Conservation (phyloP, 2,113 vertebrate genomes). For the Phocoena sinus region DNA sequence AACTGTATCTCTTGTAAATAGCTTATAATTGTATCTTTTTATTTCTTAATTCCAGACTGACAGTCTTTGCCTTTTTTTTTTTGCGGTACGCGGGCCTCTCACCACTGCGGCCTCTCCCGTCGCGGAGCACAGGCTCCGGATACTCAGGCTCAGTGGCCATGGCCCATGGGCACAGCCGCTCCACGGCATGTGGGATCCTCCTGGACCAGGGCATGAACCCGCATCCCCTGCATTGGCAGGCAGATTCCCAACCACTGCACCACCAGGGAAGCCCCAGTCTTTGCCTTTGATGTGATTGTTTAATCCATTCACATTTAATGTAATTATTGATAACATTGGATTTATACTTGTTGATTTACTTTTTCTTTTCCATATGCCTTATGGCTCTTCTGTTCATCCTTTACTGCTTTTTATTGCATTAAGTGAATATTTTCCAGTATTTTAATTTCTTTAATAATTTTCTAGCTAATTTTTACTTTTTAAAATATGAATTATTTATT, state of each 20-base stretch:
- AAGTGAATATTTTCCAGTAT: constrained; percentile 31
- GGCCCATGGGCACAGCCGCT: no score
- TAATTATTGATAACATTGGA: neutral
- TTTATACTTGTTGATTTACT: neutral
- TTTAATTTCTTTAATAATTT: neutral
- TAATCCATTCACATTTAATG: neutral
- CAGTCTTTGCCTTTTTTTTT: neutral
- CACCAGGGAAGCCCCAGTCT: neutral
- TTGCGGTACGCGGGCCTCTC: no score
- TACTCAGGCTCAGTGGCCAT: no score
- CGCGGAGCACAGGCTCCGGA: no score
- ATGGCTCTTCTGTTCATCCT: neutral
- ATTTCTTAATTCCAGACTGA: neutral
- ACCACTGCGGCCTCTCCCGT: no score
- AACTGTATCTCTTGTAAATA: neutral
- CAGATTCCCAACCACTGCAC: no score
- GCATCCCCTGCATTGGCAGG: no score
- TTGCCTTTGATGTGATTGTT: neutral
- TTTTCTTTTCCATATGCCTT: neutral
- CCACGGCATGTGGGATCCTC: no score
- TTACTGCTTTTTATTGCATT: neutral
- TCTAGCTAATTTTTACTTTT: neutral
- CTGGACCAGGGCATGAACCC: no score
- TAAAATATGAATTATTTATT: no score
- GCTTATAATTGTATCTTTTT: neutral